These are phyloP conservation scores for Ceryle rudis DNA, from an alignment of 2,797 vertebrate genomes.

Conservation along the genomic window DNA sequence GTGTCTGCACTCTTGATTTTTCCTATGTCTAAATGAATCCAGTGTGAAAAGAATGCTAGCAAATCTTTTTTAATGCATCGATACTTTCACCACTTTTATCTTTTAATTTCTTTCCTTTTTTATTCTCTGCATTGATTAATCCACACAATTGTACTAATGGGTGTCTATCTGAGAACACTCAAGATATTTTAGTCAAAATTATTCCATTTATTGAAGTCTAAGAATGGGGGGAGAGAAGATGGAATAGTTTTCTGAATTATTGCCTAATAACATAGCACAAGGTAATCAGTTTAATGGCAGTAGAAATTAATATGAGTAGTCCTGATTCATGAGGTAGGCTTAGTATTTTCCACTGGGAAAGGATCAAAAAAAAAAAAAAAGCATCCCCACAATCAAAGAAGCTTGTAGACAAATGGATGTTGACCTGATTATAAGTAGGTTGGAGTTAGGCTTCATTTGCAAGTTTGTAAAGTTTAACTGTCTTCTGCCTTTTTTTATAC, in stretches of 20 bases:
- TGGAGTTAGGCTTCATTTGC: not conserved
- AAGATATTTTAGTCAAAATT: not conserved
- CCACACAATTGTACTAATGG: not conserved
- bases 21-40: not conserved
- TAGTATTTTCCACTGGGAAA: not conserved
- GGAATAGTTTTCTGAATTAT: not conserved
- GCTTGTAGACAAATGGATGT: not conserved
- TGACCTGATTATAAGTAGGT: constrained; percentile 13
- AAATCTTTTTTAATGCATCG: not conserved
- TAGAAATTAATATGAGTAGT: not conserved
- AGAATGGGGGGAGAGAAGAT: not conserved
- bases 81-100: not conserved
- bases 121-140: not conserved
- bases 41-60: not conserved
- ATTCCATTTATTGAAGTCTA: not conserved
- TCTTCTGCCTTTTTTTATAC: not conserved
- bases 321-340: not conserved
- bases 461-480: not conserved
- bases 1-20: not conserved
- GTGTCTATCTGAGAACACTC: not conserved
- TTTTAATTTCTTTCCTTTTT: not conserved
- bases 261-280: not conserved
- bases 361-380: not conserved
- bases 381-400: not conserved
- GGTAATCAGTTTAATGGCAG: not conserved